Evolutionary conservation across 2,113 vertebrate species (phyloP).

Genomic region (Daboia siamensis): DNA sequence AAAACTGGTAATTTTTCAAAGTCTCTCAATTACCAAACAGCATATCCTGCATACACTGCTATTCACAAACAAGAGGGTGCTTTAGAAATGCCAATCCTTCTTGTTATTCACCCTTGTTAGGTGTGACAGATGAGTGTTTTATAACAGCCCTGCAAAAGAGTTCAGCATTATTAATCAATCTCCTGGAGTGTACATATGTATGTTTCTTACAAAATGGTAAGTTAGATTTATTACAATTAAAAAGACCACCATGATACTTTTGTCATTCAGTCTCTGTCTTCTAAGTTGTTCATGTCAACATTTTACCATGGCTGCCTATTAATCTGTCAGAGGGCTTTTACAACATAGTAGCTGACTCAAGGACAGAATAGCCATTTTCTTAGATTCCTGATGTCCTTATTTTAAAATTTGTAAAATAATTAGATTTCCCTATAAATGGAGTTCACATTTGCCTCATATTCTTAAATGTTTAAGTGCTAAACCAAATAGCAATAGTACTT

Average conservation of each 20-base stretch:
- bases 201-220: not conserved
- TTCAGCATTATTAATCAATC: not conserved
- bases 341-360: not conserved
- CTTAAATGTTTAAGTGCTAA: not conserved
- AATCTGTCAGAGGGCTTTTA: not conserved
- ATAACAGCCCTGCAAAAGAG: not conserved
- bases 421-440: not conserved
- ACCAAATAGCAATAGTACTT: too few relatives aligned
- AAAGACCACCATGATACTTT: not conserved
- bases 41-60: not conserved
- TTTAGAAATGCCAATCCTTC: not conserved
- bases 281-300: not conserved
- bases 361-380: not conserved
- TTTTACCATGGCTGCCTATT: not conserved
- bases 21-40: not conserved
- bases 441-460: not conserved
- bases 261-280: not conserved
- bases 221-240: not conserved
- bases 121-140: not conserved
- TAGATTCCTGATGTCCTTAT: not conserved
- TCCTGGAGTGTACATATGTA: not conserved
- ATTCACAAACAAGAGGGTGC: not conserved
- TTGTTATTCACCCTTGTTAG: not conserved
- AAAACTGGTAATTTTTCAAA: not conserved
- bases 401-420: not conserved